Conservation (phyloP, 1,140 invertebrate genomes). For the Phocides pigmalion region DNA sequence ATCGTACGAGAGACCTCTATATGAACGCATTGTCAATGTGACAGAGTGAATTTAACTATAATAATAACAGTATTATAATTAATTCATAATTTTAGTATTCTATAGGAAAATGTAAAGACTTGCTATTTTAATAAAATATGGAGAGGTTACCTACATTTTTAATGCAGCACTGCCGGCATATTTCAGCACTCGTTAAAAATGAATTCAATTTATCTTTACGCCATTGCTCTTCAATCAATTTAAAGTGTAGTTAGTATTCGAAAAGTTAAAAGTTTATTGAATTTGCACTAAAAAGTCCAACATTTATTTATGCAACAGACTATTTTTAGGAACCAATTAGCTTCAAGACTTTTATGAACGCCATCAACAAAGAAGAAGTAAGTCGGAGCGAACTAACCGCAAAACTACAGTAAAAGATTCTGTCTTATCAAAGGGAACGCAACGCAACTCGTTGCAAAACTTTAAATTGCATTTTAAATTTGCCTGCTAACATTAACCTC, state of each 20-base stretch:
- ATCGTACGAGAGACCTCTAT: too few species aligned
- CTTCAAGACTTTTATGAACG: conserved; percentile 53
- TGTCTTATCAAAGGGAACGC: conserved; percentile 64
- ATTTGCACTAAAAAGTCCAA: not conserved
- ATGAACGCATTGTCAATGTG: too few species aligned
- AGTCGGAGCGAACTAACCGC: conserved; percentile 59
- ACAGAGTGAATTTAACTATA: too few species aligned
- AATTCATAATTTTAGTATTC: too few species aligned
- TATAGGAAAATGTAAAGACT: conserved; percentile 9
- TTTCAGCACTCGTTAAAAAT: conserved; percentile 31
- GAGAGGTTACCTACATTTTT: conserved; percentile 19
- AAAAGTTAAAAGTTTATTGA: conserved; percentile 1
- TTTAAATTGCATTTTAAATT: conserved; percentile 78
- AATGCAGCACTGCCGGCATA: conserved; percentile 25
- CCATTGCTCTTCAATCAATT: conserved; percentile 30
- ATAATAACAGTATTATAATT: too few species aligned
- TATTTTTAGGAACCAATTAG: conserved; percentile 53
- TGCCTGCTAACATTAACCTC: conserved; percentile 61
- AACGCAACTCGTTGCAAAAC: conserved; percentile 59
- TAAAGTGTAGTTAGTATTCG: conserved; percentile 28
- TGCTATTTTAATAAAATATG: not conserved
- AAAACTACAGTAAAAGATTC: conserved; percentile 67
- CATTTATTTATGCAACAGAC: not conserved
- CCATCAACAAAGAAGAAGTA: conserved; percentile 57
- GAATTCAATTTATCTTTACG: conserved; percentile 32